Evolutionary conservation across 30 jellyfish, hydroid and myxozoan species (phyloP).

Genomic region (Nemopilema nomurai): DNA sequence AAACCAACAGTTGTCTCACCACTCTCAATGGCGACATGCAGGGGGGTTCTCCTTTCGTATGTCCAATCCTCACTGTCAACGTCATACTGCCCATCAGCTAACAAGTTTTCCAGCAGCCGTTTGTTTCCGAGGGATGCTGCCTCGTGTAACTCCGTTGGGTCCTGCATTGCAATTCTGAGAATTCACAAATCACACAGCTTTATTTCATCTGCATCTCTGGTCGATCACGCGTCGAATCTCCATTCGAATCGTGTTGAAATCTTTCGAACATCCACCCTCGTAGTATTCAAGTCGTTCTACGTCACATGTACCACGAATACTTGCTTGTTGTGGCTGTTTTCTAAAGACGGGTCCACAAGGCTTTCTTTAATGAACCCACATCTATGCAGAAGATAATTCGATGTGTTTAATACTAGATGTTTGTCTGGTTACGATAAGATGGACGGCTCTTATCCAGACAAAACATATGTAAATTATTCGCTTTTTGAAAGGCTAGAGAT

Average conservation of each 20-base stretch:
- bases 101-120: conserved; percentile 35
- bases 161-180: conserved; percentile 38
- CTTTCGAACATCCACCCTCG: not conserved
- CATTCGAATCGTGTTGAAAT: not conserved
- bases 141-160: conserved; percentile 68
- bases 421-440: not conserved
- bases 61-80: conserved; percentile 70
- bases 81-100: conserved; percentile 53
- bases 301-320: too few species aligned
- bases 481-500: not conserved
- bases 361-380: not conserved
- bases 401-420: not conserved
- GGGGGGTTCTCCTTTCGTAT: conserved; percentile 46
- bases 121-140: conserved; percentile 59
- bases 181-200: not conserved
- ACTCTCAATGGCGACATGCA: conserved; percentile 56
- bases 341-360: not conserved
- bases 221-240: not conserved
- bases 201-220: not conserved
- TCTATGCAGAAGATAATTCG: not conserved
- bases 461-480: not conserved
- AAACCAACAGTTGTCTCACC: not conserved
- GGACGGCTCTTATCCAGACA: not conserved
- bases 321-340: not conserved
- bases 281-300: too few species aligned